These are phyloP conservation scores for Argyra leucocephala DNA, from an alignment of 2,888 invertebrate species.

Conservation along the genomic window DNA sequence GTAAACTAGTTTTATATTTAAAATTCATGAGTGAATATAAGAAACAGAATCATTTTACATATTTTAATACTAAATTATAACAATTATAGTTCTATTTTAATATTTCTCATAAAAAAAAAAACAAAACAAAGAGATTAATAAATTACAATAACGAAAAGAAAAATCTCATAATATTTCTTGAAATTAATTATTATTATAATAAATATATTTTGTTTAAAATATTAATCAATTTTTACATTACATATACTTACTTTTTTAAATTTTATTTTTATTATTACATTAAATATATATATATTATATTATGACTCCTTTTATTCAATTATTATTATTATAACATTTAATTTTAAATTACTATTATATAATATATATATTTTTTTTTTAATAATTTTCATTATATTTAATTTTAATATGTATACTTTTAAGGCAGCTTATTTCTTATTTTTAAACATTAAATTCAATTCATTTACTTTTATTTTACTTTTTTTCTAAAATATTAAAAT, in stretches of 20 bases:
- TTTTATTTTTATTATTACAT: neutral
- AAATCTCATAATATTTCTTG: too few relatives aligned
- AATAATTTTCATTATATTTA: neutral
- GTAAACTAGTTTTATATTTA: too few relatives aligned
- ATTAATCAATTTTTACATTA: too few relatives aligned
- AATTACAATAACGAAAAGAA: too few relatives aligned
- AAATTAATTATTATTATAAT: too few relatives aligned
- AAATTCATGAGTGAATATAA: too few relatives aligned
- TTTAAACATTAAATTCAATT: neutral
- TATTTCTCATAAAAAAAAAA: too few relatives aligned
- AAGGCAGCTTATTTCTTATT: conserved; percentile 6
- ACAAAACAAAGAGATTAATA: too few relatives aligned
- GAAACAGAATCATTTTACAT: too few relatives aligned
- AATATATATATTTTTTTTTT: neutral
- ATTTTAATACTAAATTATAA: too few relatives aligned
- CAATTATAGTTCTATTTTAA: too few relatives aligned
- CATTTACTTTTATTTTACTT: neutral
- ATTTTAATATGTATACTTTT: neutral
- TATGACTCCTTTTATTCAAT: neutral
- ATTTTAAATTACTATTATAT: neutral
- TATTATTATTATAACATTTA: neutral
- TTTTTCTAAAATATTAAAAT: neutral
- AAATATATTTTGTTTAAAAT: too few relatives aligned
- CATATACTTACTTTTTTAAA: neutral
- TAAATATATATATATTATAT: neutral